Evolutionary conservation across 2,888 invertebrate species (phyloP).

Genomic region (Nysson spinosus): DNA sequence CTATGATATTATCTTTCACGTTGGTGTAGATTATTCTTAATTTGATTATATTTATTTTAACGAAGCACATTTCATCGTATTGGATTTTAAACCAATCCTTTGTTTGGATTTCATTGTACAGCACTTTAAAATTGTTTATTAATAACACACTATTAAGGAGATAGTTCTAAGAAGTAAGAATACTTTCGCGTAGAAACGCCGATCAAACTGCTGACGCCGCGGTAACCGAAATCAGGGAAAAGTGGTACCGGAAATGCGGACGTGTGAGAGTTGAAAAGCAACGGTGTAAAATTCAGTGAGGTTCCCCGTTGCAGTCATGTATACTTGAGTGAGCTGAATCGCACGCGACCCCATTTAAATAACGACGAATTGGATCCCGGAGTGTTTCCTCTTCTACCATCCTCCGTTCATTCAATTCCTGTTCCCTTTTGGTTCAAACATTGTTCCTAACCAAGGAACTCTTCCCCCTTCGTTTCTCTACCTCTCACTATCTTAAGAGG

Average conservation of each 20-base stretch:
- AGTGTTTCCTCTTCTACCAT: constrained; percentile 36
- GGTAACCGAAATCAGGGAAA: background rate
- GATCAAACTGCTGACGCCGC: background rate
- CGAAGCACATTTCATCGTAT: no score
- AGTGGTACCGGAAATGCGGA: background rate
- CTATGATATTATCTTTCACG: no score
- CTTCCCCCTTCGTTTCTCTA: background rate
- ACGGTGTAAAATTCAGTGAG: constrained; percentile 17
- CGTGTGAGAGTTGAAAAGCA: constrained; percentile 21
- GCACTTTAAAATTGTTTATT: no score
- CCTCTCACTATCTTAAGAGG: background rate
- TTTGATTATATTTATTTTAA: no score
- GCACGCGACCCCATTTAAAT: constrained; percentile 50
- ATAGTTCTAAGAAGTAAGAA: background rate
- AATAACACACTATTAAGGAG: background rate
- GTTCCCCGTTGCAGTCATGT: constrained; percentile 23
- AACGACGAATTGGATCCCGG: constrained; percentile 49
- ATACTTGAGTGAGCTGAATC: constrained; percentile 50
- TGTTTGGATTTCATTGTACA: no score
- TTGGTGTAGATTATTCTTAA: no score
- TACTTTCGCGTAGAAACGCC: background rate
- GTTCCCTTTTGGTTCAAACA: constrained; percentile 2
- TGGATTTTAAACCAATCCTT: no score
- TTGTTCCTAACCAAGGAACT: constrained; percentile 3
- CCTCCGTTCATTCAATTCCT: constrained; percentile 1